phyloP scores from a whole-genome alignment of 1,140 invertebrate genomes.

The Saxidomus purpurata region DNA sequence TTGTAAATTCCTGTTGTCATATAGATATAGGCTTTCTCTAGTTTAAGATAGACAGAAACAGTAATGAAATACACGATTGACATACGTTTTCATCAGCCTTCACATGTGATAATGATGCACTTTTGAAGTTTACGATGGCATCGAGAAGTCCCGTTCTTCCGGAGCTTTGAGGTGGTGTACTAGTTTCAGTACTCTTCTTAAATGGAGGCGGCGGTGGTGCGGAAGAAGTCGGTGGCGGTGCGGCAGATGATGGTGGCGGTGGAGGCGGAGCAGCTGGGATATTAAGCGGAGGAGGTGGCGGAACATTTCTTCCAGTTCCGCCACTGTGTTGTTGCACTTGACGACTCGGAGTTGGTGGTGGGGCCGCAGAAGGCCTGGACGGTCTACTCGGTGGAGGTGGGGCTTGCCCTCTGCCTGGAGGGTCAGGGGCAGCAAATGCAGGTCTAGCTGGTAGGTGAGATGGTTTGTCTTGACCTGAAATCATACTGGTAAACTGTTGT shows the following conservation, averaged over 20 bases:
- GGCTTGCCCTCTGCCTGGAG: background rate
- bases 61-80: too few species aligned
- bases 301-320: background rate
- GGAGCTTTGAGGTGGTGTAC: background rate
- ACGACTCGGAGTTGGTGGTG: background rate
- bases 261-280: too few species aligned
- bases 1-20: too few species aligned
- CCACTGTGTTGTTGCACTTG: background rate
- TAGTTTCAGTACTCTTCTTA: background rate
- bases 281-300: background rate
- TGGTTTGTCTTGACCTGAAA: background rate
- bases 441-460: background rate
- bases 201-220: background rate
- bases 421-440: background rate
- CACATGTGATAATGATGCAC: background rate
- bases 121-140: background rate
- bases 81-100: background rate
- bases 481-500: too few species aligned
- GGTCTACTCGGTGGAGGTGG: background rate
- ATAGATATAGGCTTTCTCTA: too few species aligned
- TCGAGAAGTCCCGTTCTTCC: background rate
- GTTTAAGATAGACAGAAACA: too few species aligned
- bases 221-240: background rate
- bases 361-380: background rate
- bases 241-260: background rate